These are phyloP conservation scores for Brachypteracias leptosomus DNA, from an alignment of 2,113 vertebrate genomes.

Conservation along the genomic window DNA sequence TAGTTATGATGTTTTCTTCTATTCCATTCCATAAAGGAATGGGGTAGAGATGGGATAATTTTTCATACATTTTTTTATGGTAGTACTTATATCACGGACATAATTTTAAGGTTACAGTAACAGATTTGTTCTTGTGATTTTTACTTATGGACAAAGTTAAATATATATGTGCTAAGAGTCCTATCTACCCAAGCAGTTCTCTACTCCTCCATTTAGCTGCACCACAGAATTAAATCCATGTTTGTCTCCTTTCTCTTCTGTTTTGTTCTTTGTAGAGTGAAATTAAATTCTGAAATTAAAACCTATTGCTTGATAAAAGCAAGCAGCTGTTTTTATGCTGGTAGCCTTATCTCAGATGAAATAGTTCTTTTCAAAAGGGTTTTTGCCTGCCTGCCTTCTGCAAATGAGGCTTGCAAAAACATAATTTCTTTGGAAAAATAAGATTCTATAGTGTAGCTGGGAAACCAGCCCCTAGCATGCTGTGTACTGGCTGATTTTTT, in stretches of 20 bases:
- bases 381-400: background rate
- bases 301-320: background rate
- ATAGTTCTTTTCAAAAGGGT: background rate
- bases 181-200: background rate
- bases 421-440: background rate
- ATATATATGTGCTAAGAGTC: background rate
- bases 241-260: background rate
- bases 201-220: background rate
- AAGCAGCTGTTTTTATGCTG: background rate
- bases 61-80: background rate
- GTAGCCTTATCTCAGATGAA: background rate
- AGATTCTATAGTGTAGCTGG: background rate
- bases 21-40: background rate
- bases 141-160: background rate
- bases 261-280: background rate
- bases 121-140: background rate
- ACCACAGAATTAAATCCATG: background rate
- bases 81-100: background rate
- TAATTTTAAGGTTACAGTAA: background rate
- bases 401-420: background rate
- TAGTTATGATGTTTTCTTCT: background rate
- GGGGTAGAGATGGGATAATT: background rate
- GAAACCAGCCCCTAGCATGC: background rate
- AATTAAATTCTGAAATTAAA: slow-evolving; percentile 6
- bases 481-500: slow-evolving; percentile 32